A percentile compares a stretch with the other conserved stretches of the same genome.
Evolutionary conservation across 2,113 vertebrate species (phyloP).

Genomic region (Pao palembangensis): DNA sequence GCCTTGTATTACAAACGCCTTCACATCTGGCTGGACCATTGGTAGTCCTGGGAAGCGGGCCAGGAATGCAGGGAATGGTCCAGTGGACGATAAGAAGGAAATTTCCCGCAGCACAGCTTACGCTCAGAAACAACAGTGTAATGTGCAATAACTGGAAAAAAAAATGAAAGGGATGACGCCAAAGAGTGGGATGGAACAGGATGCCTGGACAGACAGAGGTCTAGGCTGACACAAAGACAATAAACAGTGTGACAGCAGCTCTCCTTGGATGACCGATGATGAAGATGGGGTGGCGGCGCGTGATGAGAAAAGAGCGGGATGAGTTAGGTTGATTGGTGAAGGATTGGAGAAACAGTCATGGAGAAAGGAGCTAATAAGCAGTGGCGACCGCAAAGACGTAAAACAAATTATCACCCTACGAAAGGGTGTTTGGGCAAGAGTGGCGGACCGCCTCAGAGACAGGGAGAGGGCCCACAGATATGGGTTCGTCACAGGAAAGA

Average conservation of each 20-base stretch:
- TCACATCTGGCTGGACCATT: constrained; percentile 52
- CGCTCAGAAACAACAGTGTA: constrained; percentile 49
- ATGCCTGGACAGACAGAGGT: constrained; percentile 41
- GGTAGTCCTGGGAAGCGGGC: constrained; percentile 54
- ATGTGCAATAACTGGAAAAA: constrained; percentile 32
- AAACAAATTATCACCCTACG: constrained; percentile 37
- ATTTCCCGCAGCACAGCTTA: constrained; percentile 57
- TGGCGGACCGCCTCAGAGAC: constrained; percentile 11
- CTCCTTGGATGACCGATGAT: constrained; percentile 33
- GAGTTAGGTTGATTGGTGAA: constrained; percentile 11
- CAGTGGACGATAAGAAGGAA: constrained; percentile 73
- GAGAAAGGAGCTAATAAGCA: constrained; percentile 30
- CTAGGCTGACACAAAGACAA: constrained; percentile 42
- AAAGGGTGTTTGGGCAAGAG: constrained; percentile 3
- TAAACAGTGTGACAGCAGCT: constrained; percentile 36
- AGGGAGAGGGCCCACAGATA: constrained; percentile 37
- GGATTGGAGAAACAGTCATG: constrained; percentile 22
- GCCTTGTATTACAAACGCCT: constrained; percentile 59
- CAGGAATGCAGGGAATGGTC: constrained; percentile 72
- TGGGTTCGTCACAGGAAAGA: constrained; percentile 35
- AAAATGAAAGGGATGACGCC: constrained; percentile 52
- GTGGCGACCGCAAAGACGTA: constrained; percentile 14
- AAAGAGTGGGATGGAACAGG: constrained; percentile 33
- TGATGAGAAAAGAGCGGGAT: constrained; percentile 14
- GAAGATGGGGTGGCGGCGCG: constrained; percentile 36